Base-by-base conservation (phyloP, 37 sponge, comb jelly and placozoan species). In the Beroe ovata region DNA sequence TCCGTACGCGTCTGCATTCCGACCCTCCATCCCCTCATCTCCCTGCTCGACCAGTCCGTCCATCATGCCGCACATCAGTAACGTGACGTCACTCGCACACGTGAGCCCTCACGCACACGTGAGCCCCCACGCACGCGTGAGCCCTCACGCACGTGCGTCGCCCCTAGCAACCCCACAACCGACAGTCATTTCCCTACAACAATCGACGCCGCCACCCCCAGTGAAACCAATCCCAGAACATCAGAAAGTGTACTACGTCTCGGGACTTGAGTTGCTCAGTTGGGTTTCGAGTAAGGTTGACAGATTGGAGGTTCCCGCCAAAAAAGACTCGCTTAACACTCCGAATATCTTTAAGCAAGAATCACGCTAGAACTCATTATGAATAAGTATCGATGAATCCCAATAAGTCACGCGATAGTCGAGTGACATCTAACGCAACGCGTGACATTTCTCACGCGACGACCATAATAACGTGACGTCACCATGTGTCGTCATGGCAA, bases 161-260 rank as follows among this genome's bases (percentile, higher is more conserved):
- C 63, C 63, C 19, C 19, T 66, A 29, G 30, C 25, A 33, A 25
- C 69, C 36, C 32, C 25, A 32, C 69, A 34, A 2, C 33, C 29
- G 69, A 2, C 33, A 26, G 69, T 8, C 2, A 8, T 66, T 18
- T 47, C 54, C 11, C 54, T 47, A 6, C 54, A 47, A 6, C 11
- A 6, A 47, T 47, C 54, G 11, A 14, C 14, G 36, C 25, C 25
- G 18, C 63, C 63, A 6, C 63, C 26, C 22, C 69, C 69, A 34
- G 30, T 66, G 16, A 66, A 66, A 33, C 69, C 69, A 1, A 30
- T 66, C 33, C 69, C 69, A 18, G 69, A 66, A 18, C 54, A 47
- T 47, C 69, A 66, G 69, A 66, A 66, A 16, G 69, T 66, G 1
- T 66, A 66, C 36, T 66, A 66, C 36, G 69, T 66, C 8, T 66